A percentile compares a stretch with the other conserved stretches of the same genome.
phyloP scores from a whole-genome alignment of 2,113 vertebrate species.

The Prunella himalayana region DNA sequence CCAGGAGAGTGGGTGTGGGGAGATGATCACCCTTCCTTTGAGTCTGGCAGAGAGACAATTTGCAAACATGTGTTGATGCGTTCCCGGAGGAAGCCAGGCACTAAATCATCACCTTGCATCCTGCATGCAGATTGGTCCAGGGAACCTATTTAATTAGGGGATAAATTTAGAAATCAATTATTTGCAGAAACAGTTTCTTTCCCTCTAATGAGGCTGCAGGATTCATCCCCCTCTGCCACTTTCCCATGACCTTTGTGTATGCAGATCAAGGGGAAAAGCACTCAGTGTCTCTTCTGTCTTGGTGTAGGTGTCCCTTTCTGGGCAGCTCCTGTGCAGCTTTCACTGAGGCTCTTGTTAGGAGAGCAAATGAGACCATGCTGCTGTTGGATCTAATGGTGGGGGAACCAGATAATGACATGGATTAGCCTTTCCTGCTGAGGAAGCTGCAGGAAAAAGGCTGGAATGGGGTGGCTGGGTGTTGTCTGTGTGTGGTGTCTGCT shows the following conservation, averaged over 20 bases:
- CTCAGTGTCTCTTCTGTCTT: not conserved
- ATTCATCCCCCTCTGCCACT: conserved; percentile 22
- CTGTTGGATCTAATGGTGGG: not conserved
- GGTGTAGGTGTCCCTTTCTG: not conserved
- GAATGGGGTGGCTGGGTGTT: not conserved
- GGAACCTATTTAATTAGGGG: conserved; percentile 68
- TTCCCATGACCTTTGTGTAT: conserved; percentile 12
- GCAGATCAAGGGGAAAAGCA: not conserved
- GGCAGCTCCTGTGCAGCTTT: not conserved
- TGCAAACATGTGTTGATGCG: conserved; percentile 37
- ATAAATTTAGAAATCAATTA: conserved; percentile 74
- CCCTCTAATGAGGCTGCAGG: conserved; percentile 50
- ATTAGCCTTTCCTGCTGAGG: not conserved
- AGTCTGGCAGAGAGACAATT: not conserved
- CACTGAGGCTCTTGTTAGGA: not conserved
- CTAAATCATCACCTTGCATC: conserved; percentile 63
- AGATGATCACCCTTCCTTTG: not conserved
- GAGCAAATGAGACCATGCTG: not conserved
- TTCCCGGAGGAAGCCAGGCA: conserved; percentile 18
- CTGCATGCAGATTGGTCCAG: conserved; percentile 51
- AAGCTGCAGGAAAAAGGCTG: not conserved
- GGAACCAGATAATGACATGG: not conserved
- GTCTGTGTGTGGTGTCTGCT: not conserved
- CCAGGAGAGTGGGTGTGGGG: not conserved
- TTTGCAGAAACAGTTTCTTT: conserved; percentile 65